A percentile compares a stretch with the other conserved stretches of the same genome.
Evolutionary conservation across 2,113 vertebrate genomes (phyloP).

Genomic region (Tupaia tana): DNA sequence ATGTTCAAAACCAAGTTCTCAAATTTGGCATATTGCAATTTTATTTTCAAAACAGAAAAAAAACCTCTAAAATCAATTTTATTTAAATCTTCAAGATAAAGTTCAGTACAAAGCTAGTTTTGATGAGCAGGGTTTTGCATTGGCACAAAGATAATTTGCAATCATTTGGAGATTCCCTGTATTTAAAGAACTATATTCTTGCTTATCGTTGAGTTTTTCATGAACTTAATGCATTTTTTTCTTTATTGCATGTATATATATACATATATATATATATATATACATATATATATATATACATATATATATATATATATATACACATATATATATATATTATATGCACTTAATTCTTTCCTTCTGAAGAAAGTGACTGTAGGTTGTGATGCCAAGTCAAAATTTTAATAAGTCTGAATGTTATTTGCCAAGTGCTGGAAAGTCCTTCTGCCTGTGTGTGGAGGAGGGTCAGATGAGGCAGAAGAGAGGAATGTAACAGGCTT

Average conservation of each 20-base stretch:
- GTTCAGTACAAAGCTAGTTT: background rate
- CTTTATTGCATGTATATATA: background rate
- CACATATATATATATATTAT: background rate
- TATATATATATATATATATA: too few relatives aligned
- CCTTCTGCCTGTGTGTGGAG: background rate
- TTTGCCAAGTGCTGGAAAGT: background rate
- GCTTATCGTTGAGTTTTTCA: background rate
- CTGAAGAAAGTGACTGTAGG: conserved; percentile 5
- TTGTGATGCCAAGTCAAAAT: background rate
- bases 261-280: too few relatives aligned
- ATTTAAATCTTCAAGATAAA: conserved; percentile 35
- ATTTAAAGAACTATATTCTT: background rate
- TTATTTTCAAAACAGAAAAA: conserved; percentile 31
- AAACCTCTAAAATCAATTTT: conserved; percentile 29
- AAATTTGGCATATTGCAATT: background rate
- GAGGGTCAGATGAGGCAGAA: background rate
- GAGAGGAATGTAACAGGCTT: background rate
- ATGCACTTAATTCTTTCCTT: background rate
- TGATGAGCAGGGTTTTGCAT: background rate
- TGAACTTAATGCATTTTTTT: background rate
- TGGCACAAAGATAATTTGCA: background rate
- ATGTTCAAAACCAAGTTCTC: background rate
- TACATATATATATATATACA: too few relatives aligned
- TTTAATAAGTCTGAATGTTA: background rate
- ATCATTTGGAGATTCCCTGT: background rate